A percentile compares a stretch with the other conserved stretches of the same genome.
phyloP scores from a whole-genome alignment of 1,140 invertebrate species.

The Procambarus clarkii region DNA sequence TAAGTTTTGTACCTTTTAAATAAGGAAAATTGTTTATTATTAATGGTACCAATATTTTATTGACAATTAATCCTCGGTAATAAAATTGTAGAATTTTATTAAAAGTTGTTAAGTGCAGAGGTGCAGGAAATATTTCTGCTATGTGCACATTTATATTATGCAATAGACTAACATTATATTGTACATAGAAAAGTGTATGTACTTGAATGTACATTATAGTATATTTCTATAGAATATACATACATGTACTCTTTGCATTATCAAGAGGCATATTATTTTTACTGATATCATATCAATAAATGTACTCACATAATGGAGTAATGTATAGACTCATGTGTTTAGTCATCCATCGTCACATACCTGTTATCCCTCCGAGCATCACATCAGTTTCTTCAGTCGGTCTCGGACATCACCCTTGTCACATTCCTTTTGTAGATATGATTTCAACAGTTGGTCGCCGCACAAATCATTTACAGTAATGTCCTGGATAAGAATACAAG shows the following conservation, averaged over 20 bases:
- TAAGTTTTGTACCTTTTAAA: conserved; percentile 7
- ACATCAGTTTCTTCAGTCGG: conserved; percentile 8
- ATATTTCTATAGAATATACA: conserved; percentile 48
- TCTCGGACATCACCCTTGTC: conserved; percentile 20
- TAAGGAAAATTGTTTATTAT: conserved; percentile 1
- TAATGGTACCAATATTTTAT: conserved; percentile 26
- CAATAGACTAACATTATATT: conserved; percentile 40
- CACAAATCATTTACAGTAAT: conserved; percentile 29
- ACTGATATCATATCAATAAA: conserved; percentile 52
- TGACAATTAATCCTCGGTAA: neutral
- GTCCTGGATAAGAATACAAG: neutral
- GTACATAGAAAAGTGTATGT: conserved; percentile 47
- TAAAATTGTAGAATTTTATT: conserved; percentile 21
- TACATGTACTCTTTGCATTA: conserved; percentile 55
- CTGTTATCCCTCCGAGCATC: neutral
- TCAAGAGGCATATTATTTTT: conserved; percentile 60
- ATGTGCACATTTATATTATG: conserved; percentile 34
- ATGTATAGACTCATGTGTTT: neutral
- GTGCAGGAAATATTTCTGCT: conserved; percentile 20
- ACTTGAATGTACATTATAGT: conserved; percentile 35
- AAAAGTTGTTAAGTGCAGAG: conserved; percentile 43
- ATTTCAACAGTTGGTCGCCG: conserved; percentile 24
- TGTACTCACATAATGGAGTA: conserved; percentile 11
- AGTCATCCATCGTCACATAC: neutral
- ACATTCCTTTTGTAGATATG: conserved; percentile 57